Evolutionary conservation across 2,888 invertebrate species (phyloP), one percentile per base, ranked within the genome.

Genomic region (Cheiracanthium punctorium): DNA sequence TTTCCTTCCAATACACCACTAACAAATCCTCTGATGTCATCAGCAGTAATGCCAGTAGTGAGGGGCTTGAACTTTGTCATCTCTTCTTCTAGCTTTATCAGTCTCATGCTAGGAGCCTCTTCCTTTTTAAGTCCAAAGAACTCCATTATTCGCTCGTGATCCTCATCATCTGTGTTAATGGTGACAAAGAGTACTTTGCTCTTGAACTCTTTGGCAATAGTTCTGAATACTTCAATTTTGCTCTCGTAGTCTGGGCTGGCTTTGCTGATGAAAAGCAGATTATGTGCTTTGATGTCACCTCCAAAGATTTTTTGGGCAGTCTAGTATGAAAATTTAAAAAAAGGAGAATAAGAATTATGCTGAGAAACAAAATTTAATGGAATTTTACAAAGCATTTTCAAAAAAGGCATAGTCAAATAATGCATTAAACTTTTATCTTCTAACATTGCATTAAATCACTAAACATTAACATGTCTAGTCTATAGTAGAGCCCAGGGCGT

Each of bases 221-320:
- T 94, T 91, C 95, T 95, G 91, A 97, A 94, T 24, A 94, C 94
- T 17, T 95, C 95, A 52, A 96, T 92, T 90, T 95, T 95, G 80
- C 97, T 96, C 91, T 95, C 95, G 91, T 97, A 95, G 77, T 96
- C 96, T 90, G 94, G 95, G 91, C 95, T 95, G 70, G 90, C 90
- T 93, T 98, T 97, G 91, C 96, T 97, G 90, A 98, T 93, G 94
- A 99, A 99, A 91, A 99, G 93, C 88, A 99, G 94, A 90, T 98
- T 94, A 93, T 99, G 99, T 91, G 96, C 96, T 93, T 99, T 98
- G 93, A 99, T 96, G 87, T 97, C 96, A 90, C 99, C 99, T 79
- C 98, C 97, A 92, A 99, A 99, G 93, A 99, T 98, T 93, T 98
- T 98, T 91, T 97, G 96, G 14, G 99, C 99, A 37, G 97, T 98